phyloP scores from a whole-genome alignment of 2,113 vertebrate species.

The Rhea pennata region DNA sequence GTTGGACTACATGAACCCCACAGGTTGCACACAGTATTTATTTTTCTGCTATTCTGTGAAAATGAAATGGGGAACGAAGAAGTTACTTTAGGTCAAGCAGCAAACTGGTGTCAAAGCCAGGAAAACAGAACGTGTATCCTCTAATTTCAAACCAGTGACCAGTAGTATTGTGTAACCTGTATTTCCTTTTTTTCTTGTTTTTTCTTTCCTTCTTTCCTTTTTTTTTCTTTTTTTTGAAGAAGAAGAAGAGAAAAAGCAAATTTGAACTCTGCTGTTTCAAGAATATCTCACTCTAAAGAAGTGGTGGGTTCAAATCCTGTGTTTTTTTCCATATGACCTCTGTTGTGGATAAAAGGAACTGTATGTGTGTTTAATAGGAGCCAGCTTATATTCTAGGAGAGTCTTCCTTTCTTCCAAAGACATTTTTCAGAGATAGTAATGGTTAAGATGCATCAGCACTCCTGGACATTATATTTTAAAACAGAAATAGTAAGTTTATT shows the following conservation, averaged over 20 bases:
- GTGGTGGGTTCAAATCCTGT: not conserved
- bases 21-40: not conserved
- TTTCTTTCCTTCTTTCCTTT: not conserved
- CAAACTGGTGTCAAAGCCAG: not conserved
- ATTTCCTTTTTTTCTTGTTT: not conserved
- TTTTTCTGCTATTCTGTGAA: not conserved
- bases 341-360: not conserved
- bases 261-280: not conserved
- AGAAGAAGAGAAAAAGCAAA: not conserved
- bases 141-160: not conserved
- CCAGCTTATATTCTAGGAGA: rapidly evolving
- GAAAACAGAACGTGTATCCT: not conserved
- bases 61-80: not conserved
- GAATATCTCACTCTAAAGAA: not conserved
- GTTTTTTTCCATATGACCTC: not conserved
- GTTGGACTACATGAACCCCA: not conserved
- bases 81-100: not conserved
- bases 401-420: not conserved
- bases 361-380: not conserved
- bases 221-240: not conserved
- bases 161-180: not conserved
- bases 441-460: not conserved
- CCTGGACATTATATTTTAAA: not conserved
- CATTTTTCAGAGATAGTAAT: not conserved
- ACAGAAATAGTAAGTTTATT: not conserved